Conservation (phyloP, 2,113 vertebrate genomes). For the Protobothrops mucrosquamatus region DNA sequence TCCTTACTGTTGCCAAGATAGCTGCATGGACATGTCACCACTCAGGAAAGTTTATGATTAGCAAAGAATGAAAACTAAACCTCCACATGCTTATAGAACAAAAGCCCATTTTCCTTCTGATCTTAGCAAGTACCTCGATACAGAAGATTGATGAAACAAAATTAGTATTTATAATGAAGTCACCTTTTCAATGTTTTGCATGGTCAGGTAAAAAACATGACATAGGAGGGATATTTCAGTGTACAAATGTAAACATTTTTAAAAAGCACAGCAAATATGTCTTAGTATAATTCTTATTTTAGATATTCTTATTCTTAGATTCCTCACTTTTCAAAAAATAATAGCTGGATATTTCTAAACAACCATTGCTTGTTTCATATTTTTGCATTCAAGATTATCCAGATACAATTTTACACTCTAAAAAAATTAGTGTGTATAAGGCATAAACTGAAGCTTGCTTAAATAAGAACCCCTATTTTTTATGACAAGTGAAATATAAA, state of each 20-base stretch:
- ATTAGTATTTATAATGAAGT: neutral
- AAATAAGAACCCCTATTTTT: slow-evolving; percentile 64
- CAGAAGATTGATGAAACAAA: neutral
- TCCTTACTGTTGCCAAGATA: neutral
- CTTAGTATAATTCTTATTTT: slow-evolving; percentile 39
- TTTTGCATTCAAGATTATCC: slow-evolving; percentile 31
- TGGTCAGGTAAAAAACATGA: neutral
- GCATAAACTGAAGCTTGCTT: slow-evolving; percentile 47
- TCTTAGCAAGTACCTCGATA: neutral
- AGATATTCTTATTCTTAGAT: neutral
- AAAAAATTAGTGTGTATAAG: slow-evolving; percentile 38
- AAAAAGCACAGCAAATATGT: slow-evolving; percentile 53
- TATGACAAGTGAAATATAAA: slow-evolving; percentile 38
- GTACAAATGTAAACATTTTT: slow-evolving; percentile 21
- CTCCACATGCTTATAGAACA: no score
- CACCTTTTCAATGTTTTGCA: neutral
- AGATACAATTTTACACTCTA: slow-evolving; percentile 7
- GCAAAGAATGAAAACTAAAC: neutral
- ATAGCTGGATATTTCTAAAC: neutral
- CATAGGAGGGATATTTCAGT: slow-evolving; percentile 36
- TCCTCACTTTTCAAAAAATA: slow-evolving; percentile 30
- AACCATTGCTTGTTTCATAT: slow-evolving; percentile 27
- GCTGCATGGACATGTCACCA: neutral
- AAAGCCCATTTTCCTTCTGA: neutral
- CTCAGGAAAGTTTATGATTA: neutral